Base-by-base conservation (phyloP, 2,888 invertebrate genomes). In the Griposia aprilina region DNA sequence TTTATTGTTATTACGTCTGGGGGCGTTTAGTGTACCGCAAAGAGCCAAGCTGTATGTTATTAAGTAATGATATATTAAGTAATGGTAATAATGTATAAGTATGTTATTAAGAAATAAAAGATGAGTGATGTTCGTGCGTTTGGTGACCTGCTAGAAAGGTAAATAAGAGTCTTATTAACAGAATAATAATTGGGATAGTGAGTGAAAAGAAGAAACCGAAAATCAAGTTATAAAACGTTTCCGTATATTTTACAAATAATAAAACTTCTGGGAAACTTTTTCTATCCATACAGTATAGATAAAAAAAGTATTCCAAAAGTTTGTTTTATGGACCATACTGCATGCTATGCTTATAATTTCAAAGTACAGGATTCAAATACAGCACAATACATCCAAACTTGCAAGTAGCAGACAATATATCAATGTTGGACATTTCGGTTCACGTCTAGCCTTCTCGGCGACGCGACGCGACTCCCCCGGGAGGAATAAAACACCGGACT, bases 371-470 rank as follows among this genome's bases (percentile, higher is more conserved):
- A 69, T 45, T 45, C 50, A 50, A 78, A 78, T 65, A 59, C 30
- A 52, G 26, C 30, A 55, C 23, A 71, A 77, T 60, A 41, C 60
- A 63, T 52, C 80, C 52, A 74, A 78, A 73, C 68, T 59, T 65
- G 57, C 50, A 59, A 72, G 84, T 84, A 60, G 78, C 69, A 71
- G 80, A 80, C 82, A 76, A 84, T 89, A 83, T 87, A 89, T 89
- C 82, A 85, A 84, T 81, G 85, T 78, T 72, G 79, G 89, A 85
- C 83, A 84, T 89, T 86, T 87, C 55, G 80, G 76, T 87, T 82
- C 84, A 82, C 76, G 83, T 78, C 80, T 76, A 82, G 78, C 65
- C 80, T 63, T 73, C 80, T 48, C 80, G 80, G 82, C 85, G 84
- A 80, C 83, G 82, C 76, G 74, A 77, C 59, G 66, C 68, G 74